phyloP scores from a whole-genome alignment of 2,888 invertebrate species.

The Synanthedon myopaeformis region DNA sequence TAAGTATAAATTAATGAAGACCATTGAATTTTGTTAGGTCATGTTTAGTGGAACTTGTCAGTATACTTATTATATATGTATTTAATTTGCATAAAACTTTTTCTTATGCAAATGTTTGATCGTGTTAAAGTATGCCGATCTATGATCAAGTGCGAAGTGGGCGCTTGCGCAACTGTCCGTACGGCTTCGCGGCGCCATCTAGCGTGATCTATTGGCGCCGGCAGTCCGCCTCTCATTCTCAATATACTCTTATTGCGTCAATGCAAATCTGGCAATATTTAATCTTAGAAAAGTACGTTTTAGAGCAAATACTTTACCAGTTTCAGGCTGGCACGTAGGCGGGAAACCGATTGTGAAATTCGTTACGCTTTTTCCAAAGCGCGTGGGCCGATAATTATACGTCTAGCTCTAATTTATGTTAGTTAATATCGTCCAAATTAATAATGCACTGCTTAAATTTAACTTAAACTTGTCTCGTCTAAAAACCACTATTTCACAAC shows the following conservation, averaged over 20 bases:
- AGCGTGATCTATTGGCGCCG: constrained; percentile 54
- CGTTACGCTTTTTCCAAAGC: constrained; percentile 41
- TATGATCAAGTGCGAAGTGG: constrained; percentile 15
- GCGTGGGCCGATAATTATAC: constrained; percentile 62
- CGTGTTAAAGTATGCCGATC: constrained; percentile 10
- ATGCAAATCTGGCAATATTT: constrained; percentile 51
- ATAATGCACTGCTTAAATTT: constrained; percentile 22
- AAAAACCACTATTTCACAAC: no score
- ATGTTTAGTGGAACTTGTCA: no score
- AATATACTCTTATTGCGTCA: constrained; percentile 49
- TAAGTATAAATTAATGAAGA: no score
- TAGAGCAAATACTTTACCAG: constrained; percentile 3
- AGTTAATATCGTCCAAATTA: constrained; percentile 35
- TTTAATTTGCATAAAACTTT: background rate
- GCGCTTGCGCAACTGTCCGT: constrained; percentile 31
- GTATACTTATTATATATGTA: background rate
- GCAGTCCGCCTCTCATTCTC: constrained; percentile 37
- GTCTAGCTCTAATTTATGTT: constrained; percentile 45
- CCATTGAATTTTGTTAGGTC: no score
- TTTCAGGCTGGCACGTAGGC: constrained; percentile 21
- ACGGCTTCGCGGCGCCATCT: constrained; percentile 52
- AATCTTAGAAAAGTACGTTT: constrained; percentile 35
- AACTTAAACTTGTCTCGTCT: background rate
- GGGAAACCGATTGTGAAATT: constrained; percentile 49
- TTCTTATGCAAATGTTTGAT: background rate